A percentile compares a stretch with the other conserved stretches of the same genome.
Conservation (phyloP, 2,113 vertebrate genomes). For the Coryphaenoides rupestris region DNA sequence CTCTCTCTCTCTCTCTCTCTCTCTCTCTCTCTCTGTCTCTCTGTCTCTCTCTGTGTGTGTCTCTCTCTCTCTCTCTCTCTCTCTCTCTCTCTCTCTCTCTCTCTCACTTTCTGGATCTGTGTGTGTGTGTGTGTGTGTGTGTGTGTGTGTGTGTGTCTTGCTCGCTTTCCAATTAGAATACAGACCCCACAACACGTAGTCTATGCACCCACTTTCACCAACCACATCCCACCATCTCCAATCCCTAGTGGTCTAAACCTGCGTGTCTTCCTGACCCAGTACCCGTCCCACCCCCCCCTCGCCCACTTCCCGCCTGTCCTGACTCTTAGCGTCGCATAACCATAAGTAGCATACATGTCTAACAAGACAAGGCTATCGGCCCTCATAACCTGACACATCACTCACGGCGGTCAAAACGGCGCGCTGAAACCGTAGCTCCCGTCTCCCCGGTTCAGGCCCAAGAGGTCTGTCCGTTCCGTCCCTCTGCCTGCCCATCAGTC, state of each 20-base stretch:
- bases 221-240: too few relatives aligned
- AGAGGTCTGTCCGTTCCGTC: too few relatives aligned
- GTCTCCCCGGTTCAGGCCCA: slow-evolving; percentile 17
- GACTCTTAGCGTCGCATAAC: too few relatives aligned
- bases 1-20: slow-evolving; percentile 32
- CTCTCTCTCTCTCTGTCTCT: slow-evolving; percentile 9
- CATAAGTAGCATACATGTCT: slow-evolving; percentile 44
- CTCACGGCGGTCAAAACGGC: slow-evolving; percentile 55
- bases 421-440: slow-evolving; percentile 33
- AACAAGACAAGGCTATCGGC: slow-evolving; percentile 59
- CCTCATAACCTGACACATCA: slow-evolving; percentile 62
- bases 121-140: not conserved
- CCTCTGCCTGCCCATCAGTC: too few relatives aligned
- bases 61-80: too few relatives aligned
- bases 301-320: slow-evolving; percentile 1
- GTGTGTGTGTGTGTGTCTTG: not conserved
- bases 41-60: not conserved
- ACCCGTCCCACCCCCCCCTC: too few relatives aligned
- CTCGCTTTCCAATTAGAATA: too few relatives aligned
- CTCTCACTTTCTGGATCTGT: not conserved
- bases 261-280: too few relatives aligned
- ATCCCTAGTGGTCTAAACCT: too few relatives aligned
- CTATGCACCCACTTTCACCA: too few relatives aligned
- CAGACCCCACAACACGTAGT: too few relatives aligned
- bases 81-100: not conserved